Base-by-base conservation (phyloP, 1,140 invertebrate species). In the Goniozus legneri region DNA sequence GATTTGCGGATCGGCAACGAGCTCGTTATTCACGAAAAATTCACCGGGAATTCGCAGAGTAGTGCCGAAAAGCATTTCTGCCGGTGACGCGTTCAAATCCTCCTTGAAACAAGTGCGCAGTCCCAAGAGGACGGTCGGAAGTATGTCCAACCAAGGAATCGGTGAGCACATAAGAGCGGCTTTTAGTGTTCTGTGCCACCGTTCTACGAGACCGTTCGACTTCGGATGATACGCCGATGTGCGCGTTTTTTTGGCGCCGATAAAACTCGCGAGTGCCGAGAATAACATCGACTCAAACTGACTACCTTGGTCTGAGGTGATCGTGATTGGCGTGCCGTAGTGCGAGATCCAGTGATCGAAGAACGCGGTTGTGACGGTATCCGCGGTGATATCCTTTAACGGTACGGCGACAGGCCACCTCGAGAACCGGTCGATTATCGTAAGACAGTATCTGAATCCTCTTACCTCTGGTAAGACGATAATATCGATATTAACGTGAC, bases 121-220 rank as follows among this genome's bases (percentile, higher is more conserved):
- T 3, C 65, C 67, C 2, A 75, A 46, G 4, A 76, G 24, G 3
- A 72, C 62, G n/a, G 56, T 54, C 7, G 67, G 67, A 20, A 75
- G 47, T 15, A 47, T 47, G 4, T 58, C 27, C 3, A 52, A 34
- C 68, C 72, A 50, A 6, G 35, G 35, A 6, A 12, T 27, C 0
- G 30, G 32, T 6, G 60, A 58, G 27, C 58, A 62, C 39, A 53
- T 59, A 6, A 67, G 22, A 3, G 66, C 22, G 13, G 50, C 44
- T 37, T 71, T 71, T 6, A 72, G 47, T 4, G 51, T 53, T 3
- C 65, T 34, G 42, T 73, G 63, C 7, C 50, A 52, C 2, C 61
- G 15, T 39, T 73, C 67, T 10, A 71, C 46, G 12, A 69, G 42
- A 1, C 66, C 69, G 24, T 72, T 70, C 0, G 57, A 47, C 24